A percentile compares a stretch with the other conserved stretches of the same genome.
These are phyloP conservation scores for Meles meles DNA, from an alignment of 2,113 vertebrate species.

Conservation along the genomic window DNA sequence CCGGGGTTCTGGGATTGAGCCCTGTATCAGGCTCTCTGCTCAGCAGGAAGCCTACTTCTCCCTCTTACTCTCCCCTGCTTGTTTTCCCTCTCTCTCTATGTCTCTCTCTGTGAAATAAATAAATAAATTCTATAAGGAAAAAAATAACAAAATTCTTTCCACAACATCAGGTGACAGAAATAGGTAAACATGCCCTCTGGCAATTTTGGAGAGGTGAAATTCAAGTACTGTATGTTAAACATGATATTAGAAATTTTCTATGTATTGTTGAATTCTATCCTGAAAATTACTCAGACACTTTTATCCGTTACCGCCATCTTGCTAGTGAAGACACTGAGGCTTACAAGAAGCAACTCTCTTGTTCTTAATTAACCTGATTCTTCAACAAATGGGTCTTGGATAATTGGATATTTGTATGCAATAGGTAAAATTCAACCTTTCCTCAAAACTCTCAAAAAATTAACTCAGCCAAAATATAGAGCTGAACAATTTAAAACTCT, in stretches of 20 bases:
- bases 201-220: neutral
- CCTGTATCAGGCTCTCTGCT: too few species aligned
- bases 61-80: too few species aligned
- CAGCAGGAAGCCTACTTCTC: too few species aligned
- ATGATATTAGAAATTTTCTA: neutral
- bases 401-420: neutral
- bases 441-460: neutral
- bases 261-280: neutral
- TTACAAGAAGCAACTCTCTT: neutral
- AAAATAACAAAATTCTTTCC: neutral
- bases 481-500: neutral
- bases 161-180: neutral
- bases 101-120: too few species aligned
- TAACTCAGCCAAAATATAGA: neutral
- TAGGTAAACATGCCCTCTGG: neutral
- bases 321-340: neutral
- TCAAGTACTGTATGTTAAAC: neutral
- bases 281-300: neutral
- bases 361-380: neutral
- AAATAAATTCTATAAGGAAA: too few species aligned
- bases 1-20: too few species aligned
- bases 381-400: neutral
- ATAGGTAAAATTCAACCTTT: neutral
- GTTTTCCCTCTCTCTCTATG: too few species aligned
- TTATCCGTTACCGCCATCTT: neutral